Conservation (phyloP, 2,113 vertebrate genomes). For the Rousettus leschenaultii region DNA sequence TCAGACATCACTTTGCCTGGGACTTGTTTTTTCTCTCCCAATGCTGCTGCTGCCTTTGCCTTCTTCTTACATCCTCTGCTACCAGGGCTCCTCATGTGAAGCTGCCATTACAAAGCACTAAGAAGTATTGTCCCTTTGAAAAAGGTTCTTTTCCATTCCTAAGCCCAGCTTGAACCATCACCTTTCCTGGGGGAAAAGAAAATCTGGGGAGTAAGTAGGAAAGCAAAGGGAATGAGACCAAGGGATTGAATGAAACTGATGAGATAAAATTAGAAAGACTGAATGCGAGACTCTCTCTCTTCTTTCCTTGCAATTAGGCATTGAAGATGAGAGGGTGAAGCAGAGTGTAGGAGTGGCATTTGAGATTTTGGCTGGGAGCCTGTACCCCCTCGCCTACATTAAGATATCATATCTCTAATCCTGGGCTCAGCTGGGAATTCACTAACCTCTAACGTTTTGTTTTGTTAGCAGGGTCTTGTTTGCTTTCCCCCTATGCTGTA, state of each 20-base stretch:
- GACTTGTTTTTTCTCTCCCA: neutral
- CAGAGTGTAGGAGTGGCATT: conserved; percentile 42
- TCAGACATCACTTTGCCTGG: neutral
- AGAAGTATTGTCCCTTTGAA: neutral
- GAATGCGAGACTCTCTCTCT: neutral
- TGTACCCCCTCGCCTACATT: conserved; percentile 67
- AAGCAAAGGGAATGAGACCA: neutral
- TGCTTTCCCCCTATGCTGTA: conserved; percentile 80
- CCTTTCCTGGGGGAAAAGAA: neutral
- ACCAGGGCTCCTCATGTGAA: neutral
- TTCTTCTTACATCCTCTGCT: neutral
- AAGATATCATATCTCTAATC: conserved; percentile 78
- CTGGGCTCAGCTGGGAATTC: conserved; percentile 77
- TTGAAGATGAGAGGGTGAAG: conserved; percentile 28
- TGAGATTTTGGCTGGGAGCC: conserved; percentile 64
- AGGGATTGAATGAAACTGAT: neutral
- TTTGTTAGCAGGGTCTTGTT: conserved; percentile 79
- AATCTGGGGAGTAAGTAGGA: neutral
- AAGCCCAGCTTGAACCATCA: neutral
- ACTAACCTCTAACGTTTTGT: conserved; percentile 72
- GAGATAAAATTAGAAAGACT: neutral
- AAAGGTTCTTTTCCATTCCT: neutral
- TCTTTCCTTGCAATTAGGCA: neutral
- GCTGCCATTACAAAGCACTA: neutral
- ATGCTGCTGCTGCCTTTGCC: neutral